A percentile compares a stretch with the other conserved stretches of the same genome.
These are phyloP conservation scores for Tridacna gigas DNA, from an alignment of 2,888 invertebrate species.

Conservation along the genomic window DNA sequence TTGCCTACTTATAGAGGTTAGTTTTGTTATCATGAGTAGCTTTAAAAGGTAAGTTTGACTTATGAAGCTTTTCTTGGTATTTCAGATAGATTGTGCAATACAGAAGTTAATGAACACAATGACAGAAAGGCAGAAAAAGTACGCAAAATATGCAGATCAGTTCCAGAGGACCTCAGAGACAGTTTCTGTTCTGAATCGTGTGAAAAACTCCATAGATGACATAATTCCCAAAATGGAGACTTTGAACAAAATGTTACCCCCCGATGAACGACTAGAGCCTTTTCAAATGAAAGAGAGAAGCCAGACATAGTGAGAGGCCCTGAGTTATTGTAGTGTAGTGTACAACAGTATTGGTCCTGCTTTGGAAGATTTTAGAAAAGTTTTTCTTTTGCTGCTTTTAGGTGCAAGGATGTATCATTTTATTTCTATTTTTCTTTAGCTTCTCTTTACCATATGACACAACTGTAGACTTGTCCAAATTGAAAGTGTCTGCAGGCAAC, in stretches of 20 bases:
- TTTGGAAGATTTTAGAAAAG: too few relatives aligned
- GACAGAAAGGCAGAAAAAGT: conserved; percentile 93
- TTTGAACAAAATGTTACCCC: conserved; percentile 92
- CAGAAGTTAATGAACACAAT: conserved; percentile 89
- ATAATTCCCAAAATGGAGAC: conserved; percentile 94
- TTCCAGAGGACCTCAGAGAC: conserved; percentile 93
- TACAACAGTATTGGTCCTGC: too few relatives aligned
- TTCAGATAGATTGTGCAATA: conserved; percentile 90
- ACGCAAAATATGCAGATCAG: conserved; percentile 94
- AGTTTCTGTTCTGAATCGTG: conserved; percentile 92
- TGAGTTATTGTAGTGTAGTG: too few relatives aligned
- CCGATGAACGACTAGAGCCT: conserved; percentile 93
- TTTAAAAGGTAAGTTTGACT: too few relatives aligned
- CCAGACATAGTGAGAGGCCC: too few relatives aligned
- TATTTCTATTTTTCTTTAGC: too few relatives aligned
- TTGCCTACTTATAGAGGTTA: too few relatives aligned
- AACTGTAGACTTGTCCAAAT: conserved; percentile 1
- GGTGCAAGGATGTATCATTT: too few relatives aligned
- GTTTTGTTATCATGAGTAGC: too few relatives aligned
- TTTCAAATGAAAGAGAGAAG: conserved; percentile 85
- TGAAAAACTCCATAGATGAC: conserved; percentile 93
- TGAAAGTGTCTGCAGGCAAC: too few relatives aligned
- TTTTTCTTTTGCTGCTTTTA: too few relatives aligned
- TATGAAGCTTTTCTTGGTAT: conserved; percentile 19
- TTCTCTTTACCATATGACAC: neutral